Conservation (phyloP, 2,113 vertebrate genomes). For the Oophaga pumilio region DNA sequence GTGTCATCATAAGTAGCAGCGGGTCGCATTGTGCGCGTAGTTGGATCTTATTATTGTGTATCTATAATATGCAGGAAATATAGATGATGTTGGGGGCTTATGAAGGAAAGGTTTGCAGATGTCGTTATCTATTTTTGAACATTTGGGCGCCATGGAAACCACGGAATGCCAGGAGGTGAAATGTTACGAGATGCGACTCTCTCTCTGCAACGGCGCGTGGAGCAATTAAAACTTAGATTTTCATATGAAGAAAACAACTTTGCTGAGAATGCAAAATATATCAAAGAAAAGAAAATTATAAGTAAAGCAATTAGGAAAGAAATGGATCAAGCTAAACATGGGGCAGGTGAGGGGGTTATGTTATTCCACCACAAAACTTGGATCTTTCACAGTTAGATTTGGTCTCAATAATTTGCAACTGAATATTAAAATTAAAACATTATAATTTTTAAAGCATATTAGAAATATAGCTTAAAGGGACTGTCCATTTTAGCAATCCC, state of each 20-base stretch:
- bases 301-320: neutral
- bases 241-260: neutral
- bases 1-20: neutral
- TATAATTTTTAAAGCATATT: too few relatives aligned
- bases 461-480: too few relatives aligned
- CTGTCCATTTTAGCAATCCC: too few relatives aligned
- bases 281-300: neutral
- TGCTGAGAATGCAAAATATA: slow-evolving; percentile 9
- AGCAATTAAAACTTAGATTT: slow-evolving; percentile 38
- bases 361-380: neutral
- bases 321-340: neutral
- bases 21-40: neutral
- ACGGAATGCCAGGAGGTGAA: slow-evolving; percentile 30
- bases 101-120: slow-evolving; percentile 1
- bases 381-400: neutral
- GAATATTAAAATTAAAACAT: too few relatives aligned
- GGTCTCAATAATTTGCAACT: too few relatives aligned
- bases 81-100: neutral
- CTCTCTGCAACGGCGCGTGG: neutral
- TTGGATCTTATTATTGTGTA: neutral
- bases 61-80: neutral
- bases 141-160: slow-evolving; percentile 46
- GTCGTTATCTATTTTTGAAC: slow-evolving; percentile 46
- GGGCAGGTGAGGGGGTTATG: neutral
- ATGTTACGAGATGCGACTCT: slow-evolving; percentile 14